These are phyloP conservation scores for Allolobophora icterica DNA, from an alignment of 2,888 invertebrate genomes.

Conservation along the genomic window DNA sequence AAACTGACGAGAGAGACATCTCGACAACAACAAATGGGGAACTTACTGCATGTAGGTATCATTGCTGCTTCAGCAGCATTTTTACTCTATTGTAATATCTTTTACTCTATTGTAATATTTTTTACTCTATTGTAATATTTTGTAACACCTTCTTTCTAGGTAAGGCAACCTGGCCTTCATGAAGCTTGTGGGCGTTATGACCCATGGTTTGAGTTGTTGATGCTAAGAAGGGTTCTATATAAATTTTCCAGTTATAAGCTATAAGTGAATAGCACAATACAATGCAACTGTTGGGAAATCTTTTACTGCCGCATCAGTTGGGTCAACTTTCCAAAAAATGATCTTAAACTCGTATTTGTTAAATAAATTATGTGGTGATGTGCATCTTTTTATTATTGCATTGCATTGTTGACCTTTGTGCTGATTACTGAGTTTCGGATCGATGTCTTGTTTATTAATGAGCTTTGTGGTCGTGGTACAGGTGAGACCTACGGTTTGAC, in stretches of 20 bases:
- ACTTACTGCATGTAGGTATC: conserved; percentile 79
- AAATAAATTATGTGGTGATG: neutral
- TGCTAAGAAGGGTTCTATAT: neutral
- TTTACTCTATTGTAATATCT: neutral
- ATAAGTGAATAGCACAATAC: neutral
- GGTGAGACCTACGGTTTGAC: neutral
- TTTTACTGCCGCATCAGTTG: neutral
- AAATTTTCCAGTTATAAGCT: neutral
- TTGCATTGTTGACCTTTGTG: neutral
- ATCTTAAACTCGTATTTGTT: neutral
- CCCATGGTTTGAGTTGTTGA: too few relatives aligned
- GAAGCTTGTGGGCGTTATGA: neutral
- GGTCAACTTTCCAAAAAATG: too few relatives aligned
- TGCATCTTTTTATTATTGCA: neutral
- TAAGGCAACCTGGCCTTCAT: neutral
- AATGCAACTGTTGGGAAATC: neutral
- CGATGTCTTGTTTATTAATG: neutral
- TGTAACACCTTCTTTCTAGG: neutral
- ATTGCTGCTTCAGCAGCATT: neutral
- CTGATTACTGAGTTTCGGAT: neutral
- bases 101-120: neutral
- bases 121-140: neutral
- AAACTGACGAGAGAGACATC: conserved; percentile 74
- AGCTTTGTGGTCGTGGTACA: neutral
- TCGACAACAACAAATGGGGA: conserved; percentile 87